phyloP scores from a whole-genome alignment of 2,113 vertebrate genomes.

The Acinonyx jubatus region DNA sequence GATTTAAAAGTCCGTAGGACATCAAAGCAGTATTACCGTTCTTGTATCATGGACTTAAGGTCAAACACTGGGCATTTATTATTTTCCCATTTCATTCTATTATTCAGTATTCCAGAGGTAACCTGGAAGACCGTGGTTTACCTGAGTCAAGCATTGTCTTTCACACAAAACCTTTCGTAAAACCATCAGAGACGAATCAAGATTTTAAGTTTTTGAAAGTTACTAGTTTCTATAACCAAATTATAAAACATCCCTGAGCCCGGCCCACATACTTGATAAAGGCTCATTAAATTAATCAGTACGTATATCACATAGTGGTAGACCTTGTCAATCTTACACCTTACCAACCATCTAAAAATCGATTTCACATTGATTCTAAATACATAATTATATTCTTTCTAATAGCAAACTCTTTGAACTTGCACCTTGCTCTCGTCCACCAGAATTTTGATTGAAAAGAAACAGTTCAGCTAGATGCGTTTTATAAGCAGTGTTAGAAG shows the following conservation, averaged over 20 bases:
- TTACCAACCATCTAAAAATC: background rate
- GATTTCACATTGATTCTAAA: background rate
- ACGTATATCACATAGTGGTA: background rate
- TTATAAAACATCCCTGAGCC: background rate
- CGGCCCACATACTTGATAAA: background rate
- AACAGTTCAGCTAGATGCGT: background rate
- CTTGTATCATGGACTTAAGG: background rate
- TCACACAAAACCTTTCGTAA: background rate
- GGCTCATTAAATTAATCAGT: background rate
- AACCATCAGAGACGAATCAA: background rate
- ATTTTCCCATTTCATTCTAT: slow-evolving; percentile 7
- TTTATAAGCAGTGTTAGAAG: no score
- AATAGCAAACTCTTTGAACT: background rate
- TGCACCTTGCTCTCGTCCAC: background rate
- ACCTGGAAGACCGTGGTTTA: background rate
- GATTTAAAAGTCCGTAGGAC: background rate
- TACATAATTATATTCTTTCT: background rate
- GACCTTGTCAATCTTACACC: background rate
- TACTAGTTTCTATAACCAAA: background rate
- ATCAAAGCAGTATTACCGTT: background rate
- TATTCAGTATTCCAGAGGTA: background rate
- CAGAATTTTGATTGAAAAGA: background rate
- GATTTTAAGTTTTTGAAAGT: background rate
- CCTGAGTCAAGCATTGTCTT: background rate
- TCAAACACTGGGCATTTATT: slow-evolving; percentile 10